Base-by-base conservation (phyloP, 2,113 vertebrate species). In the Eptesicus fuscus region DNA sequence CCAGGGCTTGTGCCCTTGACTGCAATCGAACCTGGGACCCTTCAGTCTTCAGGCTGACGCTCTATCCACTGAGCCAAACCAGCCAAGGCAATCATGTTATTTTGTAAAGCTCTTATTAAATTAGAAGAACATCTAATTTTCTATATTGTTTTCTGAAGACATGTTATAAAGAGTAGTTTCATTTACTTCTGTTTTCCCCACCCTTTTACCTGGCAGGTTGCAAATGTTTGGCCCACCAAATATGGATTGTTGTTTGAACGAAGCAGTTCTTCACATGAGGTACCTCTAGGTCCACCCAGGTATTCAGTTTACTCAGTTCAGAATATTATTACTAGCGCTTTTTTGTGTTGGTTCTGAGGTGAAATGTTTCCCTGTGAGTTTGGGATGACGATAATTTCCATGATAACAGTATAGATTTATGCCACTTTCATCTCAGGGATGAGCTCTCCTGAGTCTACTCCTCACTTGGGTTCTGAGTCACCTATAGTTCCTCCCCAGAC, bases 161-260 rank as follows among this genome's bases (percentile, higher is more conserved):
- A 85, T 80, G 76, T 92, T 79, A 22, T 51, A 70, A 76, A 92
- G 56, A 40, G 4, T 71, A 23, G 4, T 4, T 95, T 86, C 51
- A 73, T 40, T 83, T 88, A 44, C 23, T 65, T 91, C 22, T 97
- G 2, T 30, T 77, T 97, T 65, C 98, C 4, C 97, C 97, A 98
- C 97, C 98, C 1, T 98, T 98, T 95, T 98, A 98, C 97, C 98
- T 98, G 89, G 97, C 44, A 99, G 99, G 99, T 99, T 6, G 99
- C 99, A 42, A 98, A 98, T 28, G 99, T 99, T 49, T 99, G 99
- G 99, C 98, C 99, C 53, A 99, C 99, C 47, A 99, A 99, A 83
- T 99, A 99, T 77, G 99, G 99, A 84, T 98, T 99, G 96, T 97
- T 99, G 59, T 98, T 99, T 70, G 99, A 99, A 96, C 98, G 99